Evolutionary conservation across 2,113 vertebrate species (phyloP).

Genomic region (Coryphaenoides rupestris): DNA sequence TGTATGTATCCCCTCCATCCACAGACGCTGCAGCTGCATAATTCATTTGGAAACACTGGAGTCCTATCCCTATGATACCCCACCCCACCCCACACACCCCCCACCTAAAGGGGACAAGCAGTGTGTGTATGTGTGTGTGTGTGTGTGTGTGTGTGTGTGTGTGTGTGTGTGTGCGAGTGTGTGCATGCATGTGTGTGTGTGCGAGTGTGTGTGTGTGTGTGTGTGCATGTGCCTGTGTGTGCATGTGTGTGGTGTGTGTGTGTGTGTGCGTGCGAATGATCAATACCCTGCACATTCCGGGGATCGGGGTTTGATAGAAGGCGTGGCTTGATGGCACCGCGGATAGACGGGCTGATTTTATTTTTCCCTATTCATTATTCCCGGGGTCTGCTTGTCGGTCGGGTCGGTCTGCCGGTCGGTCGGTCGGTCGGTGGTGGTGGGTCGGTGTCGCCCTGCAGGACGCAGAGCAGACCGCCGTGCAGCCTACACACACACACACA

Average conservation of each 20-base stretch:
- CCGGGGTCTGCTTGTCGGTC: slow-evolving; percentile 28
- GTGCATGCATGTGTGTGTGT: slow-evolving; percentile 16
- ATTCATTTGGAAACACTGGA: too few relatives aligned
- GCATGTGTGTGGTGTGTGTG: slow-evolving; percentile 23
- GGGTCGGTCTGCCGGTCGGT: too few relatives aligned
- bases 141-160: too few relatives aligned
- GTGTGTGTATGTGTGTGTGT: slow-evolving; percentile 13
- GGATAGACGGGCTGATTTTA: slow-evolving; percentile 52
- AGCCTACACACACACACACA: too few relatives aligned
- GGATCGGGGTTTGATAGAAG: slow-evolving; percentile 47
- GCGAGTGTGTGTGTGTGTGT: slow-evolving; percentile 33
- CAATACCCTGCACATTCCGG: slow-evolving; percentile 48
- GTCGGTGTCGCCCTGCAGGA: too few relatives aligned
- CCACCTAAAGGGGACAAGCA: too few relatives aligned
- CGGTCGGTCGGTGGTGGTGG: too few relatives aligned
- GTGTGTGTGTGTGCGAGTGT: slow-evolving; percentile 25
- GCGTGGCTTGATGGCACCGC: slow-evolving; percentile 69
- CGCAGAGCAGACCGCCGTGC: slow-evolving; percentile 47
- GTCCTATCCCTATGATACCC: too few relatives aligned
- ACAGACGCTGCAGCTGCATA: too few relatives aligned
- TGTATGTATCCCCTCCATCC: too few relatives aligned
- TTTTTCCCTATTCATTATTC: slow-evolving; percentile 56
- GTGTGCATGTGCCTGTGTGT: not conserved
- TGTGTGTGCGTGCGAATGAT: slow-evolving; percentile 39
- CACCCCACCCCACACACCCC: too few relatives aligned